A percentile compares a stretch with the other conserved stretches of the same genome.
phyloP scores from a whole-genome alignment of 2,797 vertebrate species.

The Enteromius viviparus region DNA sequence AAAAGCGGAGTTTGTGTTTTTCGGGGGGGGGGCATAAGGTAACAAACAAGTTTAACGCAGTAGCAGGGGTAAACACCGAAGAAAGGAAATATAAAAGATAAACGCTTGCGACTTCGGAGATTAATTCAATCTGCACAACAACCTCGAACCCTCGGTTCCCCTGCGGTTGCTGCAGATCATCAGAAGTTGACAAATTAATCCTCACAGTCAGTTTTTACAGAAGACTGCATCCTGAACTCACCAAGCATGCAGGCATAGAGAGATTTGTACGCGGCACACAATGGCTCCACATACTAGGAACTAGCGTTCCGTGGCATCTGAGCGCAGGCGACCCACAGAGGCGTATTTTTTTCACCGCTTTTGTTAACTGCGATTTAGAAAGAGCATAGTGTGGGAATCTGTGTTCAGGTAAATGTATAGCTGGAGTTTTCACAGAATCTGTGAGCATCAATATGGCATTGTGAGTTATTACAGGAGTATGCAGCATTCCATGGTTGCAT shows the following conservation, averaged over 20 bases:
- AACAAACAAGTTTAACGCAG: conserved; percentile 40
- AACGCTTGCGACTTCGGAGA: conserved; percentile 42
- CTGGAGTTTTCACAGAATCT: background rate
- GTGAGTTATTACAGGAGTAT: background rate
- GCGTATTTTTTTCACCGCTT: background rate
- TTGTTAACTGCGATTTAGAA: background rate
- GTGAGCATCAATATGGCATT: background rate
- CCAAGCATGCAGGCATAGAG: conserved; percentile 42
- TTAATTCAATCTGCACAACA: conserved; percentile 50
- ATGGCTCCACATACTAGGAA: conserved; percentile 20
- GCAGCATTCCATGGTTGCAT: background rate
- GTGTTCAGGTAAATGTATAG: background rate
- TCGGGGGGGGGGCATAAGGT: background rate
- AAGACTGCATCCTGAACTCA: conserved; percentile 56
- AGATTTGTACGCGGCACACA: conserved; percentile 31
- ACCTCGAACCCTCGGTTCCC: conserved; percentile 26
- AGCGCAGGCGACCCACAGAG: background rate
- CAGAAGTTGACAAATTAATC: conserved; percentile 61
- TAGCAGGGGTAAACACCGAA: background rate
- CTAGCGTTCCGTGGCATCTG: background rate
- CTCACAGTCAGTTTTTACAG: conserved; percentile 54
- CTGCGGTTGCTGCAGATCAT: conserved; percentile 46
- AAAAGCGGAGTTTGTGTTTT: background rate
- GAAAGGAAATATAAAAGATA: conserved; percentile 18
- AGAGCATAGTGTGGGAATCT: background rate